Base-by-base conservation (phyloP, 2,113 vertebrate species). In the Corydoras maculifer region DNA sequence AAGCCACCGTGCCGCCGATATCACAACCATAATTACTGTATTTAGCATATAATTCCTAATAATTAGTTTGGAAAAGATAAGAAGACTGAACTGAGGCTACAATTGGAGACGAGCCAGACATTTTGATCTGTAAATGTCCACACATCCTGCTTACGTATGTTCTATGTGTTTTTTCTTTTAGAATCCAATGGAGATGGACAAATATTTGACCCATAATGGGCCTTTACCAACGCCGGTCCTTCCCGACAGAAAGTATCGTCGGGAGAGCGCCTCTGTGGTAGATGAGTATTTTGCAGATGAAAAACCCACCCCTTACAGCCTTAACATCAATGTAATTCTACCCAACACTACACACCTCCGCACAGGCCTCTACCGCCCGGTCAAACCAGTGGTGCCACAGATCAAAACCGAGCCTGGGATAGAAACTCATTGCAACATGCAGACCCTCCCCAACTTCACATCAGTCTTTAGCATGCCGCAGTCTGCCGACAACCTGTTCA, bases 301-400 rank as follows among this genome's bases (percentile, higher is more conserved):
- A 69, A 94, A 93, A 68, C 83, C 87, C 0, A 2, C 88, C 0
- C 94, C 93, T 0, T 96, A 94, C 87, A 95, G 93, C 29, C 87
- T 96, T n/a, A 95, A 96, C 87, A 94, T 96, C 86, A 95, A 95
- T 1, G 73, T 96, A 35, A 93, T 95, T 75, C 90, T 96, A 7
- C 93, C 92, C 2, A 91, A 89, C 82, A 93, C 91, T 6, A 89
- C 90, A 0, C 92, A 96, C 80, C 86, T 95, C 12, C 92, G 93
- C 83, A 94, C 92, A 0, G 94, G 93, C 54, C 89, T 96, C 30
- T 97, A 92, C 81, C 86, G 93, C 80, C 88, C 83, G 18, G 25
- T 65, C 84, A 80, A 79, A 86, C 86, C 78, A 75, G 82, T 88
- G 5, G 77, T 89, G 0, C 89, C 90, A 67, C 91, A 89, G 76